Evolutionary conservation across 2,888 invertebrate species (phyloP), one percentile per base, ranked within the genome.

Genomic region (Arctia plantaginis): DNA sequence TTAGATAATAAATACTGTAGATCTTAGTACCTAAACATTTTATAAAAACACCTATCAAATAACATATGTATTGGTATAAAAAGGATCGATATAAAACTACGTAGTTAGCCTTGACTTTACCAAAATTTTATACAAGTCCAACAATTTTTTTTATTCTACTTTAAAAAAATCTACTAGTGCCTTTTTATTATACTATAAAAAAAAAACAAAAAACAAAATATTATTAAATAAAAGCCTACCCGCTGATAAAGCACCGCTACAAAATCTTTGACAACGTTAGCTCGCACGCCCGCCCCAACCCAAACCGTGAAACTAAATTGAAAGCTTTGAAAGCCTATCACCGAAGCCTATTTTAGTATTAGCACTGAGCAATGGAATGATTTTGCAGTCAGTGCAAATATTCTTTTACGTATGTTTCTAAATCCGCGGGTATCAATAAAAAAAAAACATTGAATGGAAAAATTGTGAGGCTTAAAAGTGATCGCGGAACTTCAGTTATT

Each of bases 371-470:
- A 88, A 87, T 88, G 84, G 82, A 88, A 88, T 88, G 82, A 89
- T 89, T 90, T 86, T 87, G 86, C 85, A 85, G 81, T 77, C 83
- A 81, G 82, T 85, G 85, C 86, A 90, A 88, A 90, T 89, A 90
- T 86, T 77, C 79, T 78, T 81, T 82, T 80, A 79, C 74, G 82
- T 82, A 78, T 80, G 77, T 83, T 86, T 79, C 75, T 69, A 73
- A 69, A 74, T 72, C 73, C 55, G 64, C 71, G 66, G 66, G n/a
- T 65, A 71, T 76, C 65, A 47, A 55, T 77, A 74, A 76, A 76
- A 76, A n/a, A n/a, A 75, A 76, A 75, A 69, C 55, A 55, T 69
- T 15, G 77, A 78, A 73, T 64, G 64, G 71, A 72, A 74, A 69
- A 74, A 66, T 73, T 68, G 77, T 66, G n/a, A 41, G 69, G 69